Base-by-base conservation (phyloP, 2,113 vertebrate species). In the Osmerus eperlanus region DNA sequence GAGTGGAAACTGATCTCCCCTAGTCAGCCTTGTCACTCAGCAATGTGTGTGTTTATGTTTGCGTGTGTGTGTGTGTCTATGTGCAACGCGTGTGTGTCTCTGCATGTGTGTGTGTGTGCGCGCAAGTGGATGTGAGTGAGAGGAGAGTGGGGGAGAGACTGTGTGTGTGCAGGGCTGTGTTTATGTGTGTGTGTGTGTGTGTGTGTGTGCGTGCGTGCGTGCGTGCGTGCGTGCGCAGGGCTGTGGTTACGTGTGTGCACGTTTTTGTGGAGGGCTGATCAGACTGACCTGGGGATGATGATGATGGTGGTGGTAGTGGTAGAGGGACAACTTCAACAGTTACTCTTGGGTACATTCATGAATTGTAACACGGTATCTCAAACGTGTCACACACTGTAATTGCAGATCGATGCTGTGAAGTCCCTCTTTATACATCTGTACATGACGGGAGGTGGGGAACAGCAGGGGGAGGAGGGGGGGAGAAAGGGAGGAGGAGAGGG, bases 1-100 rank as follows among this genome's bases (percentile, higher is more conserved):
- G 87, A 87, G 83, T 84, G 85, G 85, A 89, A 89, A 86, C 71
- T 59, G 79, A 89, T 89, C 81, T 68, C 61, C 47, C 47, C 54
- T 72, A 82, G 81, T 84, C 65, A 71, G 51, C 28, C 75, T 67
- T 72, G 81, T 89, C 88, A 87, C 83, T 85, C 87, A 85, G 84
- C 87, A 71, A 78, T 68, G n/a, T 0, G 76, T 64, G 75, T 88
- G 86, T 86, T 87, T 85, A 81, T 85, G 81, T 85, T 84, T 83
- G 76, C 79, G 79, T 87, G 74, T 79, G 78, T 53, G 78, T 75
- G 74, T 73, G 71, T 66, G 16, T 71, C 0, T 65, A n/a, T 47
- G n/a, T 62, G 60, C 13, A 16, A 16, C 13, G 60, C 28, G 60
- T 65, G 19, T 68, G 55, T 61, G 23, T 62, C 52, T 23, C 62